Evolutionary conservation across 2,113 vertebrate genomes (phyloP).

Genomic region (Burhinus bistriatus): DNA sequence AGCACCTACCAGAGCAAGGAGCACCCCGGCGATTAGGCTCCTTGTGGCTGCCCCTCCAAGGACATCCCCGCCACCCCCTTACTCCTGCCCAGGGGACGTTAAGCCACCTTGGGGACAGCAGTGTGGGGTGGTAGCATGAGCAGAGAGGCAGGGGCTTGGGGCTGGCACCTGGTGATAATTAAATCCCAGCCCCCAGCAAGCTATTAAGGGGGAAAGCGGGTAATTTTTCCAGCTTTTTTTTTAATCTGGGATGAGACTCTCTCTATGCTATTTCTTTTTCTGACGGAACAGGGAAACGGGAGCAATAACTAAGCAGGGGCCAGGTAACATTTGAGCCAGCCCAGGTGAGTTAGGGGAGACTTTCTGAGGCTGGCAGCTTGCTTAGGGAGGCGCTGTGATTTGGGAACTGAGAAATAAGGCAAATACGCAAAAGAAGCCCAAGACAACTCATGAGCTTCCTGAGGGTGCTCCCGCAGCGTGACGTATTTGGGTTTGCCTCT

Average conservation of each 20-base stretch:
- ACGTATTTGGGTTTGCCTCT: background rate
- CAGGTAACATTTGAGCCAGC: background rate
- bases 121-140: accelerated
- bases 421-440: background rate
- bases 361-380: background rate
- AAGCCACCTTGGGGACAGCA: background rate
- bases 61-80: background rate
- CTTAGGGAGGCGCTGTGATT: background rate
- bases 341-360: background rate
- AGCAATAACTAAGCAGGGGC: background rate
- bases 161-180: background rate
- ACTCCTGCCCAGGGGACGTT: accelerated
- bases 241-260: background rate
- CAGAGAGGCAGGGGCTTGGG: background rate
- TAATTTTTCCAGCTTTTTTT: background rate
- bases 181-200: background rate
- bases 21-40: accelerated
- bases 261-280: background rate
- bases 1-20: slow-evolving; percentile 69
- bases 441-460: background rate
- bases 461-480: accelerated
- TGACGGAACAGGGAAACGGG: background rate
- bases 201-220: background rate
- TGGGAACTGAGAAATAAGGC: background rate
- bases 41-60: background rate